A percentile compares a stretch with the other conserved stretches of the same genome.
These are phyloP conservation scores for Melopsittacus undulatus DNA, from an alignment of 2,797 vertebrate species.

Conservation along the genomic window DNA sequence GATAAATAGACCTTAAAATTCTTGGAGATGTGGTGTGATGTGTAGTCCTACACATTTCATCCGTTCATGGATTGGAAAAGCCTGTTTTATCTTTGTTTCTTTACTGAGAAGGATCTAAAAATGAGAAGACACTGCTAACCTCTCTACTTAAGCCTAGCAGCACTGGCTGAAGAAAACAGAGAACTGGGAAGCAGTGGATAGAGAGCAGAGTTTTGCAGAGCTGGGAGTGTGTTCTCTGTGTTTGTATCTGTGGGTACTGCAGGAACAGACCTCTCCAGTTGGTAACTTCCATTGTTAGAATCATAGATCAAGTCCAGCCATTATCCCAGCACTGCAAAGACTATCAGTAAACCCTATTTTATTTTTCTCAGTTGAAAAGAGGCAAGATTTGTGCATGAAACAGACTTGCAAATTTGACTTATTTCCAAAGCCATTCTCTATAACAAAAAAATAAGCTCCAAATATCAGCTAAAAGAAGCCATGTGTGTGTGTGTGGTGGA, in stretches of 20 bases:
- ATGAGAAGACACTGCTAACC: not conserved
- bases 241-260: not conserved
- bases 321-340: not conserved
- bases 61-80: not conserved
- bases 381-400: not conserved
- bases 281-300: not conserved
- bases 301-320: not conserved
- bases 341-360: not conserved
- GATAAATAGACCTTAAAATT: not conserved
- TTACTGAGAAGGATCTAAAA: not conserved
- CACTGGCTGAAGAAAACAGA: not conserved
- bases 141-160: too few relatives aligned
- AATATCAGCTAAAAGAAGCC: not conserved
- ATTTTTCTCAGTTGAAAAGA: not conserved
- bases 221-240: too few relatives aligned
- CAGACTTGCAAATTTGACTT: not conserved
- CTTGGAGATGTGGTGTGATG: too few relatives aligned
- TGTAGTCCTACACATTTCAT: not conserved
- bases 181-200: too few relatives aligned
- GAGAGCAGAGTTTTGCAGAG: not conserved
- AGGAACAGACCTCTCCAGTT: not conserved
- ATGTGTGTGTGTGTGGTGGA: not conserved
- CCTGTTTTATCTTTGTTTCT: not conserved
- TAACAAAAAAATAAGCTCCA: not conserved
- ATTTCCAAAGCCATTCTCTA: not conserved